These are phyloP conservation scores for Hylyphantes graminicola DNA, from an alignment of 1,140 invertebrate genomes.

Conservation along the genomic window DNA sequence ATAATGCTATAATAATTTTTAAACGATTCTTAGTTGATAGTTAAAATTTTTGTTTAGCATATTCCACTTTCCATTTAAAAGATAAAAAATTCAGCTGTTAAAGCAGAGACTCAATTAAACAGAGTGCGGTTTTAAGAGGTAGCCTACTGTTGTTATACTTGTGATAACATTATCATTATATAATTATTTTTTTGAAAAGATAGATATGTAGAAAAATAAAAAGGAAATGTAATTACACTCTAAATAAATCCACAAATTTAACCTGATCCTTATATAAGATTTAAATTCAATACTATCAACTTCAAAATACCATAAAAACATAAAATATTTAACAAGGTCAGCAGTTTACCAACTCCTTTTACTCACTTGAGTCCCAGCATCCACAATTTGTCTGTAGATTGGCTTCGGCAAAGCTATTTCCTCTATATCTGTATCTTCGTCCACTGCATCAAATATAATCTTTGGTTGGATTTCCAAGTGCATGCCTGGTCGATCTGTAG, in stretches of 20 bases:
- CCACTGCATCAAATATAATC: constrained; percentile 37
- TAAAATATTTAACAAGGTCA: not conserved
- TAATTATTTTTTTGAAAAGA: not conserved
- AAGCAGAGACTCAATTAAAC: no score
- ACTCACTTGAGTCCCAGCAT: constrained; percentile 34
- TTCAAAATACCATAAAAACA: not conserved
- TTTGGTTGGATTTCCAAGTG: constrained; percentile 49
- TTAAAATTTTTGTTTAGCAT: no score
- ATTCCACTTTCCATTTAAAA: no score
- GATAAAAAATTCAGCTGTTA: no score
- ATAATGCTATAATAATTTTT: no score
- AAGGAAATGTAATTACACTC: not conserved
- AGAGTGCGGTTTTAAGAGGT: no score
- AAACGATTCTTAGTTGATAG: no score
- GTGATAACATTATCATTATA: no score
- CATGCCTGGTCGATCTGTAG: constrained; percentile 46
- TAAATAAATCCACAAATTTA: constrained; percentile 19
- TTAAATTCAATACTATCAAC: not conserved
- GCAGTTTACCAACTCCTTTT: not conserved
- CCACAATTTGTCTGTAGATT: constrained; percentile 26
- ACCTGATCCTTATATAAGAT: not conserved
- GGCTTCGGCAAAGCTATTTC: constrained; percentile 37
- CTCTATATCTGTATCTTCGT: constrained; percentile 17
- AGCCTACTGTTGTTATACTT: no score
- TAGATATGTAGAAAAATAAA: not conserved